A percentile compares a stretch with the other conserved stretches of the same genome.
phyloP scores from a whole-genome alignment of 2,888 invertebrate genomes.

The Dicyrtoma fusca region DNA sequence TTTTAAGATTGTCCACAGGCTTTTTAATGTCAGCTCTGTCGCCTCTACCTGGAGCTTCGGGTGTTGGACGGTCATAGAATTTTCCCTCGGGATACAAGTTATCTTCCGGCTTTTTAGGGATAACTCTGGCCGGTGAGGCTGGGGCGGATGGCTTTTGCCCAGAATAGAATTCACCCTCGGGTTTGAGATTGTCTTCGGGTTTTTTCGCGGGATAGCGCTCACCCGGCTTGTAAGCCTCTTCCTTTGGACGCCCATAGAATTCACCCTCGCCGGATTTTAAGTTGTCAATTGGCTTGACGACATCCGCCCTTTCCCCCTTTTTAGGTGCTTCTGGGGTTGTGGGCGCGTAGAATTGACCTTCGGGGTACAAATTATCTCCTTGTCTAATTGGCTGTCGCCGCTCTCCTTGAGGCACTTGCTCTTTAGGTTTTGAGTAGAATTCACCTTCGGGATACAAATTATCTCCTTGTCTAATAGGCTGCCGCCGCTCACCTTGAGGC shows the following conservation, averaged over 20 bases:
- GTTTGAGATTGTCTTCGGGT: constrained; percentile 62
- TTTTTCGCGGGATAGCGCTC: constrained; percentile 58
- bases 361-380: constrained; percentile 64
- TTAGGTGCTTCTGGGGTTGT: constrained; percentile 60
- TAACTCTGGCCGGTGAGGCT: constrained; percentile 58
- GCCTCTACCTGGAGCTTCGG: constrained; percentile 28
- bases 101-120: constrained; percentile 61
- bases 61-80: constrained; percentile 55
- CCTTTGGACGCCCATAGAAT: constrained; percentile 58
- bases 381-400: constrained; percentile 2
- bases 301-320: constrained; percentile 13
- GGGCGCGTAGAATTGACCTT: constrained; percentile 65
- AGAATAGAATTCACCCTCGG: constrained; percentile 65
- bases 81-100: constrained; percentile 62
- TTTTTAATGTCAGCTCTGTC: constrained; percentile 58
- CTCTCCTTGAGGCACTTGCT: constrained; percentile 40
- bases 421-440: constrained; percentile 58
- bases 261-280: constrained; percentile 63
- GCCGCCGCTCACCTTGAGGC: constrained; percentile 38
- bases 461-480: constrained; percentile 58
- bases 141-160: constrained; percentile 58
- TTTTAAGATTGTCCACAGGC: constrained; percentile 67
- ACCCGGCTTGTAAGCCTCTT: constrained; percentile 56
- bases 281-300: constrained; percentile 62
- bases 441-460: constrained; percentile 66